Conservation (phyloP, 2,113 vertebrate species). For the Pungitius pungitius region DNA sequence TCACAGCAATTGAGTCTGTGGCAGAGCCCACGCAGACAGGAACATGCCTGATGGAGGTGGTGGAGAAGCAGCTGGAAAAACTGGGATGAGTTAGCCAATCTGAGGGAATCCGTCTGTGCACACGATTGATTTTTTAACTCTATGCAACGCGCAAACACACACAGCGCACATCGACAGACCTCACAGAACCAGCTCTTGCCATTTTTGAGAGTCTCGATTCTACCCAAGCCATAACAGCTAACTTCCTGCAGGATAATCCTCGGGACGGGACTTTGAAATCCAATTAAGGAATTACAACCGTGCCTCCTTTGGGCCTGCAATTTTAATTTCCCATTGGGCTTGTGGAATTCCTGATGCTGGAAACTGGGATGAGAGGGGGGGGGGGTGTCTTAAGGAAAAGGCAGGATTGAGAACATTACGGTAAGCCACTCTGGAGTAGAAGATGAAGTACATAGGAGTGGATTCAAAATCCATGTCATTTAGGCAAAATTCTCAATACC, state of each 20-base stretch:
- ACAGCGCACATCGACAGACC: conserved; percentile 52
- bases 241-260: conserved; percentile 69
- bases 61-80: conserved; percentile 42
- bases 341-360: conserved; percentile 60
- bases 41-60: conserved; percentile 42
- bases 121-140: conserved; percentile 46
- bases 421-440: conserved; percentile 18
- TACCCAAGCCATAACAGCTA: conserved; percentile 62
- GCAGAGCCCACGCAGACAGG: no score
- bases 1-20: no score
- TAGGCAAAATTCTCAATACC: not conserved
- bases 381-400: conserved; percentile 36
- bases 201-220: conserved; percentile 41
- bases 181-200: conserved; percentile 57
- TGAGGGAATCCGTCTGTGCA: conserved; percentile 59
- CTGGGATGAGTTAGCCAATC: conserved; percentile 46
- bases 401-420: conserved; percentile 20
- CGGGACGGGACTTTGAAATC: conserved; percentile 63
- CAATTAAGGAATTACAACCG: conserved; percentile 72
- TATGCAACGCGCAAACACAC: not conserved
- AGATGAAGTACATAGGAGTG: conserved; percentile 13
- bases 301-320: conserved; percentile 64
- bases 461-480: conserved; percentile 20
- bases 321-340: conserved; percentile 52
- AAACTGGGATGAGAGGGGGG: conserved; percentile 38